Conservation (phyloP, 1,140 invertebrate genomes). For the Sinonovacula constricta region DNA sequence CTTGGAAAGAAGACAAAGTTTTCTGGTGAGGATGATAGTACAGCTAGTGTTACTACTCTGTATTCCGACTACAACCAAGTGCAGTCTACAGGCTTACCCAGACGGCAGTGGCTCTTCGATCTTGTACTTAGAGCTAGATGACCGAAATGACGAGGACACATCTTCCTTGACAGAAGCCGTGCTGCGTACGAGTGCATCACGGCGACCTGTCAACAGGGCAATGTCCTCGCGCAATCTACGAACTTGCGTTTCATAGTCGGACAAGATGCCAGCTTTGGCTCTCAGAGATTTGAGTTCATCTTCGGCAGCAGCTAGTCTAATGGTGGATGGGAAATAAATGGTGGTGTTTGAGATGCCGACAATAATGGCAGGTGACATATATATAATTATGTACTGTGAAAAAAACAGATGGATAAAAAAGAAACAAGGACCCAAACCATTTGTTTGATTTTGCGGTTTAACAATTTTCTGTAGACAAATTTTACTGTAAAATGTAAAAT, state of each 20-base stretch:
- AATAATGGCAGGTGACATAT: no score
- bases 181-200: constrained; percentile 61
- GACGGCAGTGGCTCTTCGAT: constrained; percentile 38
- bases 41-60: constrained; percentile 2
- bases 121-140: constrained; percentile 29
- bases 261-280: constrained; percentile 70
- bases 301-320: constrained; percentile 71
- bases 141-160: constrained; percentile 25
- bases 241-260: constrained; percentile 75
- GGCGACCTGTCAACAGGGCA: constrained; percentile 68
- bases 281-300: constrained; percentile 71
- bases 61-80: constrained; percentile 1
- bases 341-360: no score
- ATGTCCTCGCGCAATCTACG: constrained; percentile 75
- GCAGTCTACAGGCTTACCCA: constrained; percentile 52
- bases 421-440: no score
- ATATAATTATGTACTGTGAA: no score
- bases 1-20: no score
- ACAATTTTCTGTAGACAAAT: no score
- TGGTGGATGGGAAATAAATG: background rate
- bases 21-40: no score
- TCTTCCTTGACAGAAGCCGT: constrained; percentile 41
- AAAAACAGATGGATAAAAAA: no score
- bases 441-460: no score
- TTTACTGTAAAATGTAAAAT: no score